These are phyloP conservation scores for Anoplopoma fimbria DNA, from an alignment of 2,113 vertebrate species.

Conservation along the genomic window DNA sequence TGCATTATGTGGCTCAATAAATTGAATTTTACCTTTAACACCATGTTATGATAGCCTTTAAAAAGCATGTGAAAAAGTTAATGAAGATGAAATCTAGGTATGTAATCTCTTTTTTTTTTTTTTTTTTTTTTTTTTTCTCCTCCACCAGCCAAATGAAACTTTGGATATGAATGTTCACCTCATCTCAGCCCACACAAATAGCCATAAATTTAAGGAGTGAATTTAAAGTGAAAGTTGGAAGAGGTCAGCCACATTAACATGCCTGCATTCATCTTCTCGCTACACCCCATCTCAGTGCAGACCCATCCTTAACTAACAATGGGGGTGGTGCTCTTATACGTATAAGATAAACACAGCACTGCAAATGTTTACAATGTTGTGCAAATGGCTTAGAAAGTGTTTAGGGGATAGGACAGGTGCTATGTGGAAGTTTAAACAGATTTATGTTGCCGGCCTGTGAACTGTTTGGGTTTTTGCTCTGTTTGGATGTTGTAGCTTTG, in stretches of 20 bases:
- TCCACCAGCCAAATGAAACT: constrained; percentile 21
- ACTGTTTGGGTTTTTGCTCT: constrained; percentile 72
- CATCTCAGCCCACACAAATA: constrained; percentile 40
- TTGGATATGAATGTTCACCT: constrained; percentile 24
- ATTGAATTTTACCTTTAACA: background rate
- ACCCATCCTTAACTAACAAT: background rate
- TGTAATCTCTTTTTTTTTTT: constrained; percentile 1
- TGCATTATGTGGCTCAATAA: background rate
- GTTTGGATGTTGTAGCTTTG: constrained; percentile 26
- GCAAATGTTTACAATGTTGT: constrained; percentile 77
- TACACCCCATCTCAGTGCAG: background rate
- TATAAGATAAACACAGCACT: constrained; percentile 68
- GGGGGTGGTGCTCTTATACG: constrained; percentile 27
- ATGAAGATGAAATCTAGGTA: constrained; percentile 8
- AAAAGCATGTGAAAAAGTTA: background rate
- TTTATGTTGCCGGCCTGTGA: constrained; percentile 67
- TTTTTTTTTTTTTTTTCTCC: too few relatives aligned
- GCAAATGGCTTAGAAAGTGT: constrained; percentile 77
- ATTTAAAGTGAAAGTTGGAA: constrained; percentile 42
- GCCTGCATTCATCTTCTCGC: background rate
- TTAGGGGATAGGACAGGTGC: constrained; percentile 78
- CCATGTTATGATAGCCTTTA: constrained; percentile 5
- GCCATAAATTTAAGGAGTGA: constrained; percentile 36
- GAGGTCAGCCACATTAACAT: constrained; percentile 45
- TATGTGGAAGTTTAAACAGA: constrained; percentile 77